phyloP scores from a whole-genome alignment of 1,140 invertebrate genomes.

The Atta texana region DNA sequence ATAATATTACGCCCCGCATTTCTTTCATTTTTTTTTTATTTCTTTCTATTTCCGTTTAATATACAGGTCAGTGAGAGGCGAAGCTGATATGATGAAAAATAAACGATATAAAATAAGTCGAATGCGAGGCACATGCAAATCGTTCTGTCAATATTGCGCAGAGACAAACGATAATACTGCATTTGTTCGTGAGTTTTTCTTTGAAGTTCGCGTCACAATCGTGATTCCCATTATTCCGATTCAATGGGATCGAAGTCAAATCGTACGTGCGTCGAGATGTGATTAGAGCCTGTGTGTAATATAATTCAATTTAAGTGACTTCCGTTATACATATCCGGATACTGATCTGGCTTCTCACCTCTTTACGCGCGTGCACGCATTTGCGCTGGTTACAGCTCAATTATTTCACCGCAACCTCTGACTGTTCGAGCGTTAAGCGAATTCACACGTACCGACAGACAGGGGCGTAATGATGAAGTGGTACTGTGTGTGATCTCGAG shows the following conservation, averaged over 20 bases:
- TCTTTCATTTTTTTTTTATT: background rate
- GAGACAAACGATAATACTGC: conserved; percentile 13
- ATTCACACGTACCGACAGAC: conserved; percentile 63
- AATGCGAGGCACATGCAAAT: background rate
- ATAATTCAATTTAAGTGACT: conserved; percentile 62
- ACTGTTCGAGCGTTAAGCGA: conserved; percentile 65
- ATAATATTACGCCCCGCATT: background rate
- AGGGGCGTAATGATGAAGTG: conserved; percentile 63
- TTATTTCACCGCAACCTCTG: conserved; percentile 60
- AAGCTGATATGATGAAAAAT: background rate
- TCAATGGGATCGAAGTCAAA: conserved; percentile 10
- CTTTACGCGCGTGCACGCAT: conserved; percentile 32
- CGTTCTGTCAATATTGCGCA: background rate
- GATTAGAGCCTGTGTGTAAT: background rate
- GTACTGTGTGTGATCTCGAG: conserved; percentile 34
- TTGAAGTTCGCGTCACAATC: conserved; percentile 5
- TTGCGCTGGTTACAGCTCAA: conserved; percentile 58
- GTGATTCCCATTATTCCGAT: conserved; percentile 9
- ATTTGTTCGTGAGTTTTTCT: background rate
- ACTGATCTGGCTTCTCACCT: conserved; percentile 47
- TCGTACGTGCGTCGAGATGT: background rate
- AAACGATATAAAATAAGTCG: background rate
- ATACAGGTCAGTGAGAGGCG: background rate
- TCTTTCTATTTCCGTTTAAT: conserved; percentile 11
- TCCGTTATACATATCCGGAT: conserved; percentile 49